Evolutionary conservation across 2,113 vertebrate genomes (phyloP).

Genomic region (Pachyramphus minor): DNA sequence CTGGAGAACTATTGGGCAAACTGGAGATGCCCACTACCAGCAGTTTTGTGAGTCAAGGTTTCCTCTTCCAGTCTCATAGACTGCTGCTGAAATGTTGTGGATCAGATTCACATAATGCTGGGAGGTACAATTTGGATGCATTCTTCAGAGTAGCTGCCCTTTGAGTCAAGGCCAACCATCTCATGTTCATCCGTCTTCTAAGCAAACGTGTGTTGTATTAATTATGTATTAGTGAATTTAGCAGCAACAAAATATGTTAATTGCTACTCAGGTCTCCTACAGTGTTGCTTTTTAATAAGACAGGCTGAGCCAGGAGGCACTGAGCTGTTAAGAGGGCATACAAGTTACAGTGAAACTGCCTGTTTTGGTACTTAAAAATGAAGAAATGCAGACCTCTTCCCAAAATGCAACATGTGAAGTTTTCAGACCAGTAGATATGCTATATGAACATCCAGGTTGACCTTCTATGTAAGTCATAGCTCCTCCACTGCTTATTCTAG

Average conservation of each 20-base stretch:
- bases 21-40: neutral
- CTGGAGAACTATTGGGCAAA: neutral
- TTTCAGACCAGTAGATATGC: neutral
- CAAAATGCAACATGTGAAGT: neutral
- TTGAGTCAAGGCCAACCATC: neutral
- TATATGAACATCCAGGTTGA: neutral
- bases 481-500: neutral
- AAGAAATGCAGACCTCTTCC: neutral
- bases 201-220: fast-evolving
- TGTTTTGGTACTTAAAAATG: neutral
- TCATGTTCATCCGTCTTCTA: neutral
- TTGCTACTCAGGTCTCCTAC: neutral
- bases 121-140: fast-evolving
- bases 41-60: neutral
- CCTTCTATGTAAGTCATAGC: neutral
- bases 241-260: neutral
- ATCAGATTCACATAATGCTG: neutral
- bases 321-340: neutral
- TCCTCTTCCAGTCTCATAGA: neutral
- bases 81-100: neutral
- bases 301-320: neutral
- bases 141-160: neutral
- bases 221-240: neutral
- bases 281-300: neutral
- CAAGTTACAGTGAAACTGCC: neutral